These are phyloP conservation scores for Hydrocynus forskahlii DNA, from an alignment of 2,797 vertebrate genomes.

Conservation along the genomic window DNA sequence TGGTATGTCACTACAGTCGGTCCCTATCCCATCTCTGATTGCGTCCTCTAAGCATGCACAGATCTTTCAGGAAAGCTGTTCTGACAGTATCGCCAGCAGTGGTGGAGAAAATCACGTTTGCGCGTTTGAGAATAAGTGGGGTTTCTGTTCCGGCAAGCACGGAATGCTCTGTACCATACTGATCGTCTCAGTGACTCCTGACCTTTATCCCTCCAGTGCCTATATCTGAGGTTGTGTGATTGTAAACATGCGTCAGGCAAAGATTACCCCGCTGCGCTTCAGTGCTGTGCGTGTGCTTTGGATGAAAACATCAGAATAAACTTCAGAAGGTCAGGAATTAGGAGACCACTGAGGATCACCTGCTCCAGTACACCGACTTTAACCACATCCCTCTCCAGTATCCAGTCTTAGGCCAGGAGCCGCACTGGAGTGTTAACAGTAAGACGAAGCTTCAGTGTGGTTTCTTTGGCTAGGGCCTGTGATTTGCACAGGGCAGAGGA, in stretches of 20 bases:
- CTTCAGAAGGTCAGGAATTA: neutral
- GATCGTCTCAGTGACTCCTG: constrained; percentile 18
- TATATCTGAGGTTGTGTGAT: constrained; percentile 12
- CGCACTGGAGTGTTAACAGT: constrained; percentile 36
- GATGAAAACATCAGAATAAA: neutral
- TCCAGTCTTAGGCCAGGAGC: constrained; percentile 1
- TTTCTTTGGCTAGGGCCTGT: neutral
- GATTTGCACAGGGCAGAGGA: neutral
- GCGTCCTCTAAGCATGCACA: neutral
- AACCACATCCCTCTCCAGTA: constrained; percentile 1
- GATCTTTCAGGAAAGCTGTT: constrained; percentile 15
- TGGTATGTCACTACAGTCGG: neutral
- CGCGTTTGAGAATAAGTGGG: neutral
- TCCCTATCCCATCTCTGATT: neutral
- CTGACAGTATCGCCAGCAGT: neutral
- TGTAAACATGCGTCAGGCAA: constrained; percentile 25
- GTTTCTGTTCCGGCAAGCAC: neutral
- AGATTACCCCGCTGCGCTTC: constrained; percentile 8
- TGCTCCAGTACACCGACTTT: constrained; percentile 26
- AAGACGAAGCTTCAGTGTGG: constrained; percentile 37
- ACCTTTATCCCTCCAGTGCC: constrained; percentile 23
- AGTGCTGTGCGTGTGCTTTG: neutral
- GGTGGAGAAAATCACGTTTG: neutral
- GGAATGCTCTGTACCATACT: neutral
- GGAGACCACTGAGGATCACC: neutral